These are phyloP conservation scores for Cremastinae sp. DNA, from an alignment of 2,888 invertebrate genomes.

Conservation along the genomic window DNA sequence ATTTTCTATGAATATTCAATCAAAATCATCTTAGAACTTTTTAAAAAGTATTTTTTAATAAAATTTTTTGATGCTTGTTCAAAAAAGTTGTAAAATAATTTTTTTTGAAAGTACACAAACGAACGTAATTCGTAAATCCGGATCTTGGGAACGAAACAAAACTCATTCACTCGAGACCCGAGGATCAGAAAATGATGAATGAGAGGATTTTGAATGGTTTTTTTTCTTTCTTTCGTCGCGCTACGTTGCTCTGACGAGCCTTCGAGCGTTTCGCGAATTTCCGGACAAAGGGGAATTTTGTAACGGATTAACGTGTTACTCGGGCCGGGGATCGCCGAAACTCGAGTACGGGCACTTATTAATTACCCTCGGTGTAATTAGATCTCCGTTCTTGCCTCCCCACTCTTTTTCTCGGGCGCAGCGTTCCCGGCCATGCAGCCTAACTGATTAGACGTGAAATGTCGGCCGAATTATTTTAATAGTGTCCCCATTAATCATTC, in stretches of 20 bases:
- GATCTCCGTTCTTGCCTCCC: slow-evolving; percentile 40
- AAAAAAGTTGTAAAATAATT: too few species aligned
- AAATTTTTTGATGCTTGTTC: too few species aligned
- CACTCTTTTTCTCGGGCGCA: slow-evolving; percentile 19
- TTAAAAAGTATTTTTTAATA: too few species aligned
- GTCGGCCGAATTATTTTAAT: slow-evolving; percentile 57
- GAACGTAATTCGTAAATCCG: too few species aligned
- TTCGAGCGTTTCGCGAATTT: slow-evolving; percentile 29
- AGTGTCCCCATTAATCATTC: slow-evolving; percentile 54
- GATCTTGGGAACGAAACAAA: too few species aligned
- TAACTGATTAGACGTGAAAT: slow-evolving; percentile 57
- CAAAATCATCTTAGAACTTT: too few species aligned
- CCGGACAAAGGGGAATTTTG: slow-evolving; percentile 45
- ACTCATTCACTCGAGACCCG: too few species aligned
- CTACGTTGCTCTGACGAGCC: not conserved
- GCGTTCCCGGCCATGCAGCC: not conserved
- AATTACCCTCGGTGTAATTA: slow-evolving; percentile 62
- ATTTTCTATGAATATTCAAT: too few species aligned
- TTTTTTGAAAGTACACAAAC: too few species aligned
- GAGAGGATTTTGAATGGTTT: slow-evolving; percentile 48
- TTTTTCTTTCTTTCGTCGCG: slow-evolving; percentile 14
- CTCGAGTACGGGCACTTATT: slow-evolving; percentile 45
- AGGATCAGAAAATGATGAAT: slow-evolving; percentile 23
- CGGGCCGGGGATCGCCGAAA: slow-evolving; percentile 26
- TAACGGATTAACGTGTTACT: slow-evolving; percentile 58